Base-by-base conservation (phyloP, 2,888 invertebrate species). In the Nemapogon koenigi region DNA sequence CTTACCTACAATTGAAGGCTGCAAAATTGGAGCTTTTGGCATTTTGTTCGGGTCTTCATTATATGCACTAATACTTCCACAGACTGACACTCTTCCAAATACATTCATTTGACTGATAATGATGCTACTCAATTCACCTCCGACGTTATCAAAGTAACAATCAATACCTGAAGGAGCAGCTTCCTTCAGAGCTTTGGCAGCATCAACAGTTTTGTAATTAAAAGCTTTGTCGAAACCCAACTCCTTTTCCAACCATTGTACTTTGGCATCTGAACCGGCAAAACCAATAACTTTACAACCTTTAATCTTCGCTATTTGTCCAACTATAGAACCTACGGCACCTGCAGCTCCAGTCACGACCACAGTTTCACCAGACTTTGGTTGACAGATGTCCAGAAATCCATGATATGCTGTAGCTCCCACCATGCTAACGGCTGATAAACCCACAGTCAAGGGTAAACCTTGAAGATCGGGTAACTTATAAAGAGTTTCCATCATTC, bases 61-160 rank as follows among this genome's bases (percentile, higher is more conserved):
- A 43, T 72, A 72, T 0, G 58, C 33, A 30, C 69, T 67, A 16
- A 69, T 72, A 26, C 58, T 52, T 0, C 72, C 71, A 40, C 67
- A 67, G 3, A 57, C 52, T 0, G 58, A 39, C 2, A 59, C 52
- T 39, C 62, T 48, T 1, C 88, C 87, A 41, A 56, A 66, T 4
- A 38, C 31, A 42, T 82, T 86, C 86, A 88, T 87, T 46, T 83
- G 81, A 26, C 61, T 60, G 1, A 87, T 67, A 2, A 87, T 80
- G 1, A 58, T 59, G 35, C 78, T 80, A 36, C 85, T 83, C 14
- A 87, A 71, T 41, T 84, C 82, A 3, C 88, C 87, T 13, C 87
- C 88, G 4, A 88, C 89, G 57, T 89, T 90, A 54, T 90, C 90
- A 54, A 89, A 90, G 53, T 86, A 90, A 51, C 87, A 86, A 52